phyloP scores from a whole-genome alignment of 2,113 vertebrate genomes.

The Pipra filicauda region DNA sequence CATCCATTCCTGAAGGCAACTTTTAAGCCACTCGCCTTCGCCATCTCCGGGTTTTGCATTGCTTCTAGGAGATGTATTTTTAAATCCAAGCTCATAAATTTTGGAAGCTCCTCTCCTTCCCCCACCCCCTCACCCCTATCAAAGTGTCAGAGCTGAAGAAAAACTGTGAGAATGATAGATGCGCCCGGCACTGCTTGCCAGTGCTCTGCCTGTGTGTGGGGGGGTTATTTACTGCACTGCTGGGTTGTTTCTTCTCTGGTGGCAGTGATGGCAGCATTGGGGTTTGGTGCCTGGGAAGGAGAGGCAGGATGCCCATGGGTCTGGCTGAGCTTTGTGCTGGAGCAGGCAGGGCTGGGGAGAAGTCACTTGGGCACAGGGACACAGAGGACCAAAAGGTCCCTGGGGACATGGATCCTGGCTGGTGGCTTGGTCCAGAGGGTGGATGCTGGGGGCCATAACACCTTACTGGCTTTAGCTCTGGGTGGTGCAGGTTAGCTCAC shows the following conservation, averaged over 20 bases:
- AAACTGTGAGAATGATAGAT: slow-evolving; percentile 10
- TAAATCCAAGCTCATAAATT: slow-evolving; percentile 63
- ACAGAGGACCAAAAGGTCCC: not conserved
- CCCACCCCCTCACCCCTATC: slow-evolving; percentile 44
- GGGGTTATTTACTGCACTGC: slow-evolving; percentile 6
- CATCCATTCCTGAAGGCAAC: not conserved
- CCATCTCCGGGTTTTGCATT: not conserved
- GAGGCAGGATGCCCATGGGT: not conserved
- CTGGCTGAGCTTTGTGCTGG: not conserved
- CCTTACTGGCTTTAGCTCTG: not conserved
- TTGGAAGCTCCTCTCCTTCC: slow-evolving; percentile 51
- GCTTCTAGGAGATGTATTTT: slow-evolving; percentile 36
- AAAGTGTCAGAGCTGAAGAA: slow-evolving; percentile 41
- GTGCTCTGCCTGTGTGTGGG: not conserved
- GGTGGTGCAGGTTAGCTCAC: not conserved
- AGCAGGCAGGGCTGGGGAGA: not conserved
- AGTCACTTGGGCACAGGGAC: fast-evolving
- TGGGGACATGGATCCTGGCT: not conserved
- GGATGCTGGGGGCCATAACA: not conserved
- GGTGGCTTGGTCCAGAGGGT: not conserved
- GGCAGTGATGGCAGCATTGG: not conserved
- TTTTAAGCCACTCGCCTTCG: not conserved
- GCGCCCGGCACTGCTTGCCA: not conserved
- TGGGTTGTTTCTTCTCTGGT: not conserved
- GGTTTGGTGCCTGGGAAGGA: not conserved